Percentiles rank a stretch among this genome's conserved stretches.
Evolutionary conservation across 2,113 vertebrate species (phyloP).

Genomic region (Onychostoma macrolepis): DNA sequence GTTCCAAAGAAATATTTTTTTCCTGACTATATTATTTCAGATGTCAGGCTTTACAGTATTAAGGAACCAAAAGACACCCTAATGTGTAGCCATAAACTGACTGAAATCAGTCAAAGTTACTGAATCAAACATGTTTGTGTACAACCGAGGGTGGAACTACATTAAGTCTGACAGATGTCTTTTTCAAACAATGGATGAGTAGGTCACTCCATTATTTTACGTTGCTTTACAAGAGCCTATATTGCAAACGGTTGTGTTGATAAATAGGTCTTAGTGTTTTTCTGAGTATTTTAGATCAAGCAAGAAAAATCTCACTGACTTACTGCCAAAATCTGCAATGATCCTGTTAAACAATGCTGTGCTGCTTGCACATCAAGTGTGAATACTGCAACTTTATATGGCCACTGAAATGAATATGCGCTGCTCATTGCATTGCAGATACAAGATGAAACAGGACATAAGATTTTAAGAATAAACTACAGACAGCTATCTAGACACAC

Average conservation of each 20-base stretch:
- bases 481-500: background rate
- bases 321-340: background rate
- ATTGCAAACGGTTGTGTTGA: background rate
- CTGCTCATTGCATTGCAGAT: background rate
- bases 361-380: background rate
- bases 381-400: slow-evolving; percentile 4
- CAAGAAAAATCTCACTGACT: background rate
- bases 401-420: background rate
- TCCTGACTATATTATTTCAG: too few relatives aligned
- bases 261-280: background rate
- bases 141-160: background rate
- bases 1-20: too few relatives aligned
- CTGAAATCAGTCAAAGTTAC: background rate
- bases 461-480: background rate
- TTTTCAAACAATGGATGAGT: background rate
- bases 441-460: background rate
- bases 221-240: background rate
- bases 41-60: too few relatives aligned
- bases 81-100: background rate
- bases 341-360: background rate
- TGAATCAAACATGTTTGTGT: background rate
- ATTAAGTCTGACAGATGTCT: background rate
- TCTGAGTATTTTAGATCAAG: background rate
- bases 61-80: too few relatives aligned
- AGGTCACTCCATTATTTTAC: background rate